Evolutionary conservation across 1,140 invertebrate species (phyloP).

Genomic region (Brachionus rotundiformis): DNA sequence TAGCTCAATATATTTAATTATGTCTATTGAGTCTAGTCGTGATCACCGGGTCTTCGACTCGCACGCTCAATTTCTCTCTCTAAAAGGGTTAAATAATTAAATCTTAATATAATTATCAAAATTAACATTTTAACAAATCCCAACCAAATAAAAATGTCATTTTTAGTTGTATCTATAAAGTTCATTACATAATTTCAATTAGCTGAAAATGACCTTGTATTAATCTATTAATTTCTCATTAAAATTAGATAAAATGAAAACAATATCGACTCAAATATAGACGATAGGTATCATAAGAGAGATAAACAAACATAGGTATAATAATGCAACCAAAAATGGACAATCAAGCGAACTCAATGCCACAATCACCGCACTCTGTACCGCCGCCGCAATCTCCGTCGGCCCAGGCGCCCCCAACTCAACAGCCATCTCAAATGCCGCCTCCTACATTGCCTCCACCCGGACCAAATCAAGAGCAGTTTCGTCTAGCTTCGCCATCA

Average conservation of each 20-base stretch:
- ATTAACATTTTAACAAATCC: conserved; percentile 8
- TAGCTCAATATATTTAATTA: not conserved
- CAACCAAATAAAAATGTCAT: conserved; percentile 29
- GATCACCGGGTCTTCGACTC: not conserved
- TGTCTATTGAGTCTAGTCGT: not conserved
- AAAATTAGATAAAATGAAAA: not conserved
- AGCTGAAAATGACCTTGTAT: not conserved
- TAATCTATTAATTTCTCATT: not conserved
- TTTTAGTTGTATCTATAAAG: conserved; percentile 2
- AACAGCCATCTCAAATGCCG: not conserved
- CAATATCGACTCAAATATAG: not conserved
- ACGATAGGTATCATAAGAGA: not conserved
- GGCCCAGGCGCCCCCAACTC: not conserved
- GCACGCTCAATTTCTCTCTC: not conserved
- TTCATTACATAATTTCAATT: conserved; percentile 38
- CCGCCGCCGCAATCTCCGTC: not conserved
- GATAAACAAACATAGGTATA: not conserved
- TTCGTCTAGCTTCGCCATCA: not conserved
- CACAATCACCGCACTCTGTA: not conserved
- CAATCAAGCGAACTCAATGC: conserved; percentile 20
- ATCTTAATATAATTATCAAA: conserved; percentile 16
- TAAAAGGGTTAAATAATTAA: conserved; percentile 9
- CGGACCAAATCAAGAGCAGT: not conserved
- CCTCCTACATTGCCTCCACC: not conserved
- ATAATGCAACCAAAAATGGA: conserved; percentile 44